A percentile compares a stretch with the other conserved stretches of the same genome.
Evolutionary conservation across 2,113 vertebrate genomes (phyloP).

Genomic region (Gallinago jamesoni): DNA sequence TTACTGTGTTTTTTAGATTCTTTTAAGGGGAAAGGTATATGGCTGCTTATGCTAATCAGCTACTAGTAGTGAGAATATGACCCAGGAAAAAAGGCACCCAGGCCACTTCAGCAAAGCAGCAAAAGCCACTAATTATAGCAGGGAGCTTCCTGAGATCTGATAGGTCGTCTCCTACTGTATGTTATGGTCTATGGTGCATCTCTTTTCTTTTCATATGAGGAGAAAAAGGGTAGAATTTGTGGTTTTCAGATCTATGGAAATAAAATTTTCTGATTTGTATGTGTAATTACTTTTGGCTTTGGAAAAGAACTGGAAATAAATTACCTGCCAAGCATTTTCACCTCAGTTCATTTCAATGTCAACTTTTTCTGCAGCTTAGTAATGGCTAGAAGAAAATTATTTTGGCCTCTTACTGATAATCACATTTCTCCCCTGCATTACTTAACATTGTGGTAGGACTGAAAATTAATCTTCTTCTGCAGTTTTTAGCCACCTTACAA

Average conservation of each 20-base stretch:
- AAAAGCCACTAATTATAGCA: background rate
- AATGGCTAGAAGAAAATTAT: background rate
- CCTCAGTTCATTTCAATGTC: background rate
- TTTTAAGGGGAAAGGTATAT: background rate
- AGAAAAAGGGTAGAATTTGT: background rate
- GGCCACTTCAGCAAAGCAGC: background rate
- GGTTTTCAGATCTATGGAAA: background rate
- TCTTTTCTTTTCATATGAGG: background rate
- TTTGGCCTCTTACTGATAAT: background rate
- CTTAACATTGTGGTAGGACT: background rate
- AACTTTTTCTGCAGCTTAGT: background rate
- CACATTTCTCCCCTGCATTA: background rate
- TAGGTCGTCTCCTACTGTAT: background rate
- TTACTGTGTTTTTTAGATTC: background rate
- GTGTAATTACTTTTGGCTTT: background rate
- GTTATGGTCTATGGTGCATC: background rate
- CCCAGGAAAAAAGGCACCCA: background rate
- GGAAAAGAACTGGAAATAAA: background rate
- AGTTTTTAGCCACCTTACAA: slow-evolving; percentile 5
- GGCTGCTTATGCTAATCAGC: background rate
- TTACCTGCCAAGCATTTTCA: background rate
- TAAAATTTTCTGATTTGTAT: background rate
- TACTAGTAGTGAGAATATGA: background rate
- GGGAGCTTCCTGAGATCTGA: background rate
- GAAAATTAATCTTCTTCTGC: background rate